Conservation (phyloP, 2,113 vertebrate genomes). For the Gavia stellata region DNA sequence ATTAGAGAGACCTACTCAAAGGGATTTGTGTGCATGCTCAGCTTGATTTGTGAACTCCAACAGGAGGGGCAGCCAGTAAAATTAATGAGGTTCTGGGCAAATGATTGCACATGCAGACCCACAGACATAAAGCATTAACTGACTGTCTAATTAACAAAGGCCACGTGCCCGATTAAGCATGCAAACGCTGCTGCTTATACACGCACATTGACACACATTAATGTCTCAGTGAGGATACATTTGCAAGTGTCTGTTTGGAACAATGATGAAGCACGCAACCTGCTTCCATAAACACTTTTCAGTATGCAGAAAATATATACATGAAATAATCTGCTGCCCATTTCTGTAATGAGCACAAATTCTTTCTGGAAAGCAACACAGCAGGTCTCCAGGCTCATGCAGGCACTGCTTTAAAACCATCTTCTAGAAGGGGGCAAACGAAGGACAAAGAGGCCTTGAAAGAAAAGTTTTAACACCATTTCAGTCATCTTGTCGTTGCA, state of each 20-base stretch:
- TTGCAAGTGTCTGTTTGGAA: constrained; percentile 42
- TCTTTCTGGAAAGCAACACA: constrained; percentile 43
- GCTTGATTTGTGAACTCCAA: constrained; percentile 65
- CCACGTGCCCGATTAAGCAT: constrained; percentile 57
- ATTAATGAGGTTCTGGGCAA: constrained; percentile 67
- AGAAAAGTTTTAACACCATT: background rate
- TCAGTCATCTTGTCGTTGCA: background rate
- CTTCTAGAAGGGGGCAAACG: background rate
- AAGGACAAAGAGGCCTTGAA: constrained; percentile 33
- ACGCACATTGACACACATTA: constrained; percentile 28
- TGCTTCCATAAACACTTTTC: constrained; percentile 28
- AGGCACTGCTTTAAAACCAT: background rate
- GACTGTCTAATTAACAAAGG: constrained; percentile 64
- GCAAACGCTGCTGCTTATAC: constrained; percentile 15
- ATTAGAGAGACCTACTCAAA: constrained; percentile 56
- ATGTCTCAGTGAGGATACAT: constrained; percentile 28
- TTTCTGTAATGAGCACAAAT: background rate
- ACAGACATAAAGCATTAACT: constrained; percentile 61
- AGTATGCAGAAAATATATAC: background rate
- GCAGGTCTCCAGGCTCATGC: background rate
- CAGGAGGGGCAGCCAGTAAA: constrained; percentile 63
- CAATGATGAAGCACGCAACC: constrained; percentile 6
- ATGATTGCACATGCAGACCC: constrained; percentile 55
- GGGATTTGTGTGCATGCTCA: constrained; percentile 60
- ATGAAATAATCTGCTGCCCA: background rate